Evolutionary conservation across 2,113 vertebrate species (phyloP), one percentile per base, ranked within the genome.

Genomic region (Andinoacara biseriatus): DNA sequence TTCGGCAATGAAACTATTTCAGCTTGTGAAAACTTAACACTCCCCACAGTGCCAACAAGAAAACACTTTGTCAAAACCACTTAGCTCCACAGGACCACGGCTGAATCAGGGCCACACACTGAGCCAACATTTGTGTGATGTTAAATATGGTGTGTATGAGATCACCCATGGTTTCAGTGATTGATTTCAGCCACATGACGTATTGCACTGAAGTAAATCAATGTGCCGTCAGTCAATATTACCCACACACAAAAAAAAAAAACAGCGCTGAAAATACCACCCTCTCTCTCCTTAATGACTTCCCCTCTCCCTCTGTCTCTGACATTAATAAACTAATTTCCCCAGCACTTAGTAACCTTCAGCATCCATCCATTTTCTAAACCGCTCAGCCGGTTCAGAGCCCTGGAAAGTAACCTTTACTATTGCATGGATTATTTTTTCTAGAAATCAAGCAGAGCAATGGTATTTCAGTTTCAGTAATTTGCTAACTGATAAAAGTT

Each of bases 11-110:
- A 67, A 59, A 82, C 75, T 18, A 72, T 74, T 88, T 84, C 75
- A 49, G 63, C 29, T 56, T 61, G 43, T 58, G 35, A 58, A 62
- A 89, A 58, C 56, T 52, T 61, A 85, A 86, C 74, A 38, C 61
- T 57, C 74, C 86, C 87, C 54, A 59, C 76, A 72, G 85, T 54
- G 86, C 82, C 86, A 89, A 89, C 89, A 91, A 89, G 83, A 85
- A 86, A 91, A 88, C 82, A 87, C 79, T 87, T 86, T 82, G 75
- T 93, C 81, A 87, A 74, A 90, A 82, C 79, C 88, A 90, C 84
- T 92, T 92, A 88, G 67, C 90, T 58, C 91, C 78, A 54, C 87
- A 17, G 87, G 88, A 10, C n/a, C 46, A 2, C 7, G 29, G 6
- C 82, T 62, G 84, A 81, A 83, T 85, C 79, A 74, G 82, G 1